phyloP scores from a whole-genome alignment of 2,888 invertebrate genomes.

The Andrena praecox region DNA sequence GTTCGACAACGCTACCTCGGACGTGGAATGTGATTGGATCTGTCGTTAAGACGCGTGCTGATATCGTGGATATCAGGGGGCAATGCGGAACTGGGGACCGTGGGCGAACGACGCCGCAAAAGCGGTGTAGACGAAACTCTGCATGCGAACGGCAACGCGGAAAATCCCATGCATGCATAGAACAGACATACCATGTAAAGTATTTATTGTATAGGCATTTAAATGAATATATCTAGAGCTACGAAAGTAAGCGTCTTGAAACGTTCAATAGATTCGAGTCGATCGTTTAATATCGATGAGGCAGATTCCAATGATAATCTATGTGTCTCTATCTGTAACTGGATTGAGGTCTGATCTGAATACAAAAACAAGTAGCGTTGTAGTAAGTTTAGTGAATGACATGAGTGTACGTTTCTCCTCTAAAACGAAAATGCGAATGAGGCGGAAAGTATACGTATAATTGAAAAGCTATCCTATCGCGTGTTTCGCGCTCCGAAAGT shows the following conservation, averaged over 20 bases:
- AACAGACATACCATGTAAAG: slow-evolving; percentile 1
- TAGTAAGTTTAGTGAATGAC: slow-evolving; percentile 49
- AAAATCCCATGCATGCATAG: slow-evolving; percentile 34
- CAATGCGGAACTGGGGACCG: slow-evolving; percentile 31
- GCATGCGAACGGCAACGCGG: slow-evolving; percentile 41
- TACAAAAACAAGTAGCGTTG: slow-evolving; percentile 4
- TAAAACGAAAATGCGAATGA: slow-evolving; percentile 15
- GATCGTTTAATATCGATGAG: neutral
- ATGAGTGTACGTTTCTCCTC: slow-evolving; percentile 43
- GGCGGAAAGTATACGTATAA: slow-evolving; percentile 13
- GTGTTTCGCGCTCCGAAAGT: slow-evolving; percentile 1
- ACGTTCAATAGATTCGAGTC: neutral
- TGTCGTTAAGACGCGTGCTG: slow-evolving; percentile 7
- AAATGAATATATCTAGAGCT: slow-evolving; percentile 11
- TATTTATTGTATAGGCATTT: neutral
- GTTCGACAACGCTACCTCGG: slow-evolving; percentile 36
- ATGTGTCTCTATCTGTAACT: neutral
- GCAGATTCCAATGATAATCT: neutral
- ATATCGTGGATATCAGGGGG: slow-evolving; percentile 19
- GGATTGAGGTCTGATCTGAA: slow-evolving; percentile 4
- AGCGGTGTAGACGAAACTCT: slow-evolving; percentile 18
- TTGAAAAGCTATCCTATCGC: slow-evolving; percentile 5
- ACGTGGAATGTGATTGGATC: neutral
- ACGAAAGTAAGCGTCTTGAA: slow-evolving; percentile 24
- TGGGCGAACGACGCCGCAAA: slow-evolving; percentile 38